These are phyloP conservation scores for Trichomalopsis sarcophagae DNA, from an alignment of 1,140 invertebrate genomes.

Conservation along the genomic window DNA sequence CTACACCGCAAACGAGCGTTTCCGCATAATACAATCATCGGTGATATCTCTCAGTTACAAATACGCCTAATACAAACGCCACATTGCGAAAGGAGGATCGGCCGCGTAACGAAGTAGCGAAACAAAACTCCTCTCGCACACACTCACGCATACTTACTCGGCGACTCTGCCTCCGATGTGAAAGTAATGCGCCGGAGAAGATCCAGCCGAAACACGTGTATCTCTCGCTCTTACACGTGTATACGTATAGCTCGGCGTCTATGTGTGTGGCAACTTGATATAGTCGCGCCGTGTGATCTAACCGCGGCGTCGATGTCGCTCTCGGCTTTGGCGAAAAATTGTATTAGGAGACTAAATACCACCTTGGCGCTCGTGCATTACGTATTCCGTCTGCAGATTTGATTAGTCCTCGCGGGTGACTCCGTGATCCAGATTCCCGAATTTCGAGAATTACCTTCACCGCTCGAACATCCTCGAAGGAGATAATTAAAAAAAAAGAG, in stretches of 20 bases:
- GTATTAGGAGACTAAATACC: no score
- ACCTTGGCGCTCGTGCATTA: no score
- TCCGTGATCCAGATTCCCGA: no score
- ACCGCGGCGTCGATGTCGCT: background rate
- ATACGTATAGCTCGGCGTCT: background rate
- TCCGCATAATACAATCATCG: background rate
- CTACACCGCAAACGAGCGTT: background rate
- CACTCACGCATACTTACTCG: background rate
- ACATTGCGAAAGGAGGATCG: conserved; percentile 17
- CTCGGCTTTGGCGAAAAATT: no score
- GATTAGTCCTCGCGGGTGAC: no score
- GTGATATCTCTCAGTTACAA: background rate
- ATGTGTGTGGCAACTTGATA: background rate
- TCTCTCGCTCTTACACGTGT: background rate
- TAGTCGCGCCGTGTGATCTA: background rate
- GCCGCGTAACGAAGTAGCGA: conserved; percentile 14
- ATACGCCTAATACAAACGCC: background rate
- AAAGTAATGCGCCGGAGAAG: conserved; percentile 22
- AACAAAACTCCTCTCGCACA: background rate
- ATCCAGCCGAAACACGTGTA: background rate
- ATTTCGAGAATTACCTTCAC: no score
- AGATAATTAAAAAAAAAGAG: background rate
- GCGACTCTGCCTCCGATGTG: background rate
- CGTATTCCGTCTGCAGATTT: no score
- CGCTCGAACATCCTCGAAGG: background rate